Evolutionary conservation across 1,140 invertebrate species (phyloP).

Genomic region (Dendroctonus valens): DNA sequence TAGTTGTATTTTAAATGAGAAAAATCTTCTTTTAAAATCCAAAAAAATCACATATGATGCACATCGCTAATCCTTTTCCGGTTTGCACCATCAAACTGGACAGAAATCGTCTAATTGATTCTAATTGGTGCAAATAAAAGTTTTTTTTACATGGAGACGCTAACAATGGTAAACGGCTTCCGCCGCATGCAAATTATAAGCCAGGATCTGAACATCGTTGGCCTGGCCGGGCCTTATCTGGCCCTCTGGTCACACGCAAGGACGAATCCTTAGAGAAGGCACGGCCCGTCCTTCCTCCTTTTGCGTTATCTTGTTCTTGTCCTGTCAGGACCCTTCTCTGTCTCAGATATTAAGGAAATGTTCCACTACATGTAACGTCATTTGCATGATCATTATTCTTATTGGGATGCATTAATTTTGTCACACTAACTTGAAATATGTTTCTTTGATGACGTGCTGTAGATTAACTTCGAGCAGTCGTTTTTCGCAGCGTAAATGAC

Average conservation of each 20-base stretch:
- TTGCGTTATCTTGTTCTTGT: slow-evolving; percentile 37
- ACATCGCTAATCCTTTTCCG: too few relatives aligned
- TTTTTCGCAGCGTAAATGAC: too few relatives aligned
- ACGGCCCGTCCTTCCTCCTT: slow-evolving; percentile 29
- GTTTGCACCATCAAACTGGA: too few relatives aligned
- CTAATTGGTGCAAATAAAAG: too few relatives aligned
- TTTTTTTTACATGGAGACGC: too few relatives aligned
- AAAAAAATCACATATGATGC: too few relatives aligned
- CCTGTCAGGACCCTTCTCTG: slow-evolving; percentile 36
- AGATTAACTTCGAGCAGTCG: too few relatives aligned
- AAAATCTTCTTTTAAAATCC: too few relatives aligned
- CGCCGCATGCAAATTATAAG: slow-evolving; percentile 25
- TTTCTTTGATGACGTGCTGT: slow-evolving; percentile 2
- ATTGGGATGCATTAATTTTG: slow-evolving; percentile 35
- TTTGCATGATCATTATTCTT: slow-evolving; percentile 39
- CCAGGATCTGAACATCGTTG: slow-evolving; percentile 12
- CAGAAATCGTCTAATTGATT: too few relatives aligned
- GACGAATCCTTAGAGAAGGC: slow-evolving; percentile 32
- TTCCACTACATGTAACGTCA: slow-evolving; percentile 40
- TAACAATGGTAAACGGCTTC: neutral
- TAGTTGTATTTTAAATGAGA: too few relatives aligned
- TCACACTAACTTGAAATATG: slow-evolving; percentile 18
- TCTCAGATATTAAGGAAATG: slow-evolving; percentile 40
- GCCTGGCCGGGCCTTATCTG: slow-evolving; percentile 30
- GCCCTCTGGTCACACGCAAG: slow-evolving; percentile 33